Conservation (phyloP, 2,113 vertebrate species). For the Aspidoscelis tigris region DNA sequence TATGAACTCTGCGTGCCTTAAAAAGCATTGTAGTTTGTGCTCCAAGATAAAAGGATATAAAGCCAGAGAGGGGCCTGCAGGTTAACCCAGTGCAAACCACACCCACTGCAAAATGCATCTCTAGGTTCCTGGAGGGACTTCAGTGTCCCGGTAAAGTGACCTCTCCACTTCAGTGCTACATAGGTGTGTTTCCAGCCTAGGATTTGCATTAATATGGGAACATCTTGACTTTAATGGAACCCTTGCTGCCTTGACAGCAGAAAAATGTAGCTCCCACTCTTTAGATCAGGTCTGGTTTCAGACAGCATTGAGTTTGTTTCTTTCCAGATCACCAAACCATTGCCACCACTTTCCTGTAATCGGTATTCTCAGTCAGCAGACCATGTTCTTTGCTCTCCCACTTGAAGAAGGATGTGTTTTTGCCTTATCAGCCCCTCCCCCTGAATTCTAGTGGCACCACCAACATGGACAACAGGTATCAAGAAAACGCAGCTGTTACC, state of each 20-base stretch:
- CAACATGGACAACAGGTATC: neutral
- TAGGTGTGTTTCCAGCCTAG: neutral
- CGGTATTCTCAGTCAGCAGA: neutral
- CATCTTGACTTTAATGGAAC: neutral
- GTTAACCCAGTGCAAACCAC: neutral
- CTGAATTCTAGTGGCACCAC: no score
- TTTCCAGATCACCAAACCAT: neutral
- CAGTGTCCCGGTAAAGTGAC: neutral
- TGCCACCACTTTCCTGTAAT: no score
- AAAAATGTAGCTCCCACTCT: neutral
- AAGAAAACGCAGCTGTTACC: neutral
- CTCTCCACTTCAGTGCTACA: neutral
- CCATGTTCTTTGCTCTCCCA: no score
- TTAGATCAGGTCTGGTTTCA: neutral
- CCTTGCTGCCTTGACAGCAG: neutral
- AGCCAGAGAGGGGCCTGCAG: neutral
- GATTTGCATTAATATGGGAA: no score
- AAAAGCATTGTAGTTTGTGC: neutral
- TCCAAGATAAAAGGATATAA: neutral
- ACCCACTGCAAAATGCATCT: neutral
- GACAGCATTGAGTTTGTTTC: neutral
- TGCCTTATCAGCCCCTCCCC: neutral
- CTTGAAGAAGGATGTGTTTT: no score
- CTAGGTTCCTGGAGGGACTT: no score
- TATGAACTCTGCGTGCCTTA: no score